phyloP scores from a whole-genome alignment of 1,140 invertebrate species.

The Drosophila sulfurigaster region DNA sequence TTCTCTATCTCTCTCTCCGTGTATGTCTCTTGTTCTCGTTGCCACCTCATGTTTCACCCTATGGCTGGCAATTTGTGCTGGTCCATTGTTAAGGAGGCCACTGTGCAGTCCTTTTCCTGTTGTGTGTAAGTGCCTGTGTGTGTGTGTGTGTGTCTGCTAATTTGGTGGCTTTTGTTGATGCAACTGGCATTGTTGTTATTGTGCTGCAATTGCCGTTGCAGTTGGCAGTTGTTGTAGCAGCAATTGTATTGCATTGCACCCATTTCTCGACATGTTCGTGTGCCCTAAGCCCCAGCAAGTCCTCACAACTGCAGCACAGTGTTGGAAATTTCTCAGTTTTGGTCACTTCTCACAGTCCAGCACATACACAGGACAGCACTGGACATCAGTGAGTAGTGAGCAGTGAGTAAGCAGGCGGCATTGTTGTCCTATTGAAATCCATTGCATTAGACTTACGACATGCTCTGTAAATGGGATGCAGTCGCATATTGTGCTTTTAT shows the following conservation, averaged over 20 bases:
- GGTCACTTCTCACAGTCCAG: background rate
- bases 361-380: background rate
- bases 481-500: constrained; percentile 52
- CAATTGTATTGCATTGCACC: constrained; percentile 34
- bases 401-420: background rate
- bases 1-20: background rate
- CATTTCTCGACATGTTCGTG: constrained; percentile 25
- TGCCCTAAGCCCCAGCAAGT: constrained; percentile 5
- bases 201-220: constrained; percentile 19
- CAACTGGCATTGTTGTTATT: constrained; percentile 49
- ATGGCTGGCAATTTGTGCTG: constrained; percentile 63
- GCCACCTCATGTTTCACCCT: constrained; percentile 6
- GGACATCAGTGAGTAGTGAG: no score
- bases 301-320: constrained; percentile 21
- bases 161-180: constrained; percentile 76
- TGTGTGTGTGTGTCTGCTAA: constrained; percentile 72
- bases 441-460: constrained; percentile 37
- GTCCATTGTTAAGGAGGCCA: constrained; percentile 52
- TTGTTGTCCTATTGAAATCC: constrained; percentile 60
- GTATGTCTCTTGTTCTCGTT: background rate
- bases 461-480: constrained; percentile 24
- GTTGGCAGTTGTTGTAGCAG: constrained; percentile 4
- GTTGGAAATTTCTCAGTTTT: constrained; percentile 33
- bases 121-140: background rate
- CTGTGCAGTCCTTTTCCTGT: constrained; percentile 12